Base-by-base conservation (phyloP, 1,140 invertebrate genomes). In the Archivesica marissinica region DNA sequence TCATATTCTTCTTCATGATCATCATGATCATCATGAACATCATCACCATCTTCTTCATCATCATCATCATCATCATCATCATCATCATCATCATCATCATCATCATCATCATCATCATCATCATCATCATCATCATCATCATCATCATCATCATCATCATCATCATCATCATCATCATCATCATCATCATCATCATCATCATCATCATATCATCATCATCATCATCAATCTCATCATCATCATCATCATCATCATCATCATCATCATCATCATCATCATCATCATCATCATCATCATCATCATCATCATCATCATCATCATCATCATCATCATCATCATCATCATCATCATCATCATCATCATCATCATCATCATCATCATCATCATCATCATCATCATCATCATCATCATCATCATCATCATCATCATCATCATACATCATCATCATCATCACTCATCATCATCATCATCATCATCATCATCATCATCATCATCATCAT, bases 31-130 rank as follows among this genome's bases (percentile, higher is more conserved):
- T 64, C 59, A 64, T 30, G 59, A 64, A 15, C 59, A 64, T 64
- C 59, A 64, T 30, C 17, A 64, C 28, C 59, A 64, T 1, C 59
- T 0, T 64, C 59, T n/a, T 64, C 59, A 64, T 64, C 1, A 64
- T 64, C 59, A 64, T 64, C 59, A 64, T 64, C 59, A 1, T 64
- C 59, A 1, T 64, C 59, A 64, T 64, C 59, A 64, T 64, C 59
- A 1, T 64, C 59, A 1, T 64, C 59, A 64, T 64, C 59, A 64
- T 64, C 59, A 64, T 64, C 59, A 64, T 64, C 59, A 64, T 64
- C 1, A 64, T 64, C 59, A 64, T 1, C 59, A 64, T 1, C 59
- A 64, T 64, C 59, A 64, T 28, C 25, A 30, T 28, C 59, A 30
- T 28, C 59, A 1, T 28, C 59, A 1, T 64, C 59, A 1, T 64